Evolutionary conservation across 2,113 vertebrate species (phyloP), one percentile per base, ranked within the genome.

Genomic region (Piliocolobus tephrosceles): DNA sequence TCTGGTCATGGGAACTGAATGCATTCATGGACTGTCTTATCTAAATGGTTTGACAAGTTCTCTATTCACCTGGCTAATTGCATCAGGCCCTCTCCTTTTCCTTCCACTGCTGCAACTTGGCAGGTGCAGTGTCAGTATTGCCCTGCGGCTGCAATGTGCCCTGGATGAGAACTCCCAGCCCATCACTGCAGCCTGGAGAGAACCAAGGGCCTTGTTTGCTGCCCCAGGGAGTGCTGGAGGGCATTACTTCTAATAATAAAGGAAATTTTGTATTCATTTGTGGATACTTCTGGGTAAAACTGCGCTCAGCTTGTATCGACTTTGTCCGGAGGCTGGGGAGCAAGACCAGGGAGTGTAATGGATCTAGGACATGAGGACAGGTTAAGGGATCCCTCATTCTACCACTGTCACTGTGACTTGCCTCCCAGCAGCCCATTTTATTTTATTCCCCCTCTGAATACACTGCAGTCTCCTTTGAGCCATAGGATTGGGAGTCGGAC

Each of bases 41-140:
- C 93, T 96, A 72, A 92, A 84, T 86, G 80, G 80, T 45, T 95
- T 97, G 96, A 97, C 96, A 98, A 73, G 87, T 95, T 97, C 78
- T 87, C 45, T 32, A 32, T 86, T 97, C 22, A 72, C 91, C 93
- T 91, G 96, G 91, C 83, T 98, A 94, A 97, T 97, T 95, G 75
- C 75, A 73, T 79, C 52, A 76, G 70, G 47, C 88, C 38, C 38
- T 94, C 40, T 83, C 66, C 66, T 66, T 92, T 94, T 47, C 82
- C 72, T 79, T 70, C n/a, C 18, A 14, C 8, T 27, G 16, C 38
- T 52, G 45, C 30, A 79, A 76, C 82, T 66, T 90, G 58, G 85
- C 20, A 80, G 73, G 81, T 90, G 0, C 9, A 58, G 68, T n/a
- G 4, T 7, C 88, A 47, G 17, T 38, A 27, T 92, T 76, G 66